Evolutionary conservation across 2,113 vertebrate species (phyloP), one percentile per base, ranked within the genome.

Genomic region (Grallaria varia): DNA sequence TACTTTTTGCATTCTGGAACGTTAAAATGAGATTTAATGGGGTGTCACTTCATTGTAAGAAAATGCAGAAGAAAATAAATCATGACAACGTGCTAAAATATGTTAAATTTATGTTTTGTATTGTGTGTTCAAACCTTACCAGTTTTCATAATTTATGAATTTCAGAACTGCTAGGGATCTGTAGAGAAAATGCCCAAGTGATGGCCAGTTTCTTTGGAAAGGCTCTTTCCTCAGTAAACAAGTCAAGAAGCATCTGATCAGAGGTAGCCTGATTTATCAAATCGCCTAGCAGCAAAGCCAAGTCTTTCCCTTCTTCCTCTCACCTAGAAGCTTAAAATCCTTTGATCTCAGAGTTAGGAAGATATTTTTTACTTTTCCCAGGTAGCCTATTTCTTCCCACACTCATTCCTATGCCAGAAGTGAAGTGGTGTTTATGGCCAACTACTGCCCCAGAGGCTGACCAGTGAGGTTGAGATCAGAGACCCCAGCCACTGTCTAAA

Each of bases 1-100:
- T 40, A 56, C 15, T 30, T 84, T 59, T 45, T 93, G 47, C 74
- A 67, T 74, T 66, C 33, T 47, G 63, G 20, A 88, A 47, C 50
- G 37, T 44, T 93, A 42, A 89, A 91, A 74, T 81, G 67, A 93
- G 67, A 88, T 90, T 87, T 83, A 88, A 94, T 40, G 30, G 55
- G 39, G 14, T 45, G 63, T 84, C 69, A 86, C 6, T 72, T 15
- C 53, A 59, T 11, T 44, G 44, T 69, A 83, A 86, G 42, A 50
- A 73, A 85, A 84, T 3, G 13, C 8, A 83, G 23, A 69, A 86
- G 40, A 82, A 80, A 94, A 85, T 71, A 84, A 90, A 91, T 39
- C 42, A 55, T 14, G 3, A 73, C 49, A 79, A 33, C 6, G 12
- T 85, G 85, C 58, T 50, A 84, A 87, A 94, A 69, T n/a, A 55